A percentile compares a stretch with the other conserved stretches of the same genome.
Conservation (phyloP, 2,797 vertebrate genomes). For the Eutrigla gurnardus region DNA sequence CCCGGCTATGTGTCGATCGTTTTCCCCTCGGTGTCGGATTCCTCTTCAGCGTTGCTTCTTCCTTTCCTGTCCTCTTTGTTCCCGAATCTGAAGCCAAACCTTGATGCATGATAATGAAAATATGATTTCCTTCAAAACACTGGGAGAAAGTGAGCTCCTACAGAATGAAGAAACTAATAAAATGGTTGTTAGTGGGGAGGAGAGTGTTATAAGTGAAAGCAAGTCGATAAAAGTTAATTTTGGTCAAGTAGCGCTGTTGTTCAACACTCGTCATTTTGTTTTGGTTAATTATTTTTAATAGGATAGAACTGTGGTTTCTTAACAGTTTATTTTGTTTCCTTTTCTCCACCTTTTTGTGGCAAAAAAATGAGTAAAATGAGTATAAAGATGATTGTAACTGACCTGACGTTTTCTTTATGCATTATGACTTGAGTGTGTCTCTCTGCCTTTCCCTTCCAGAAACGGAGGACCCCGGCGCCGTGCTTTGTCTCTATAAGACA, state of each 20-base stretch:
- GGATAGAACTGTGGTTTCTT: neutral
- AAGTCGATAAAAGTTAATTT: neutral
- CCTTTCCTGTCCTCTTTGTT: neutral
- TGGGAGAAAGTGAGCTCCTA: neutral
- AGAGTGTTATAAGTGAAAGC: neutral
- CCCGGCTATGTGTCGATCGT: neutral
- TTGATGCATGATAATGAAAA: neutral
- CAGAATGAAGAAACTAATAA: neutral
- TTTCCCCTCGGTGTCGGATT: constrained; percentile 2
- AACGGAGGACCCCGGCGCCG: constrained; percentile 84
- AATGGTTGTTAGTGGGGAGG: rapidly evolving
- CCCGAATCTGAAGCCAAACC: constrained; percentile 37
- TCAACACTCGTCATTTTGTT: neutral
- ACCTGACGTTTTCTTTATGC: neutral
- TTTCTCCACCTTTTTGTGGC: neutral
- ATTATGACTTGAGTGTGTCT: neutral
- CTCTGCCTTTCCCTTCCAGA: constrained; percentile 76
- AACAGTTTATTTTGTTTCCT: neutral
- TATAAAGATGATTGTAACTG: too few relatives aligned
- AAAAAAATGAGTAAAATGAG: too few relatives aligned
- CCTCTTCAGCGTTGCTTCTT: neutral
- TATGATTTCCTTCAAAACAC: neutral
- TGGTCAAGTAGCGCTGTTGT: too few relatives aligned
- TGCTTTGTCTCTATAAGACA: constrained; percentile 93
- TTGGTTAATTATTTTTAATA: neutral